Base-by-base conservation (phyloP, 1,140 invertebrate species). In the Drosophila subobscura region DNA sequence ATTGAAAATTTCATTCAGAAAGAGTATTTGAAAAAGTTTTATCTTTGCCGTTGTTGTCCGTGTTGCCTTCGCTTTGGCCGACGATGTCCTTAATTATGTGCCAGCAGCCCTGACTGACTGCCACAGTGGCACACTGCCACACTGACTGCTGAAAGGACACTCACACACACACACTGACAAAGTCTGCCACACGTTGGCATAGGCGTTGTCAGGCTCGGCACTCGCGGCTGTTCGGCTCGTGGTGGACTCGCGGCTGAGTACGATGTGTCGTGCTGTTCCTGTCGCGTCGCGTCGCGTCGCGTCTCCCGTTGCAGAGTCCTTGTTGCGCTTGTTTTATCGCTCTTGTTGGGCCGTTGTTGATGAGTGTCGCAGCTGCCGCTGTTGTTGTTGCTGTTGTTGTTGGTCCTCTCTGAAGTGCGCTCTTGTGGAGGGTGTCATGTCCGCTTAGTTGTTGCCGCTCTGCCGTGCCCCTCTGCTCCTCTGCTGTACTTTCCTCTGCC, bases 261-360 rank as follows among this genome's bases (percentile, higher is more conserved):
- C 72, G 80, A 79, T 86, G 80, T 85, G 81, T 85, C 81, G 86
- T 80, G 73, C 77, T 77, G 73, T 47, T 53, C 72, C 45, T 50
- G 47, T 14, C 6, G 25, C 7, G 50, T 14, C 25, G 44, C 25
- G 33, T 37, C 37, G 47, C 37, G 46, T 27, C 40, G 66, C 55
- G 72, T 50, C 80, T 85, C 81, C 73, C 68, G 73, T 70, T 75
- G 77, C 83, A 70, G 72, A 86, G 81, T 86, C 83, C 81, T 85
- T 85, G 81, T 85, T 85, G 81, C 81, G 81, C 81, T 86, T 86
- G 81, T 85, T 86, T 85, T 85, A 85, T 86, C 73, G 81, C 81
- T 66, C 72, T 85, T 86, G 77, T 85, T 74, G 72, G 81, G 60
- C 70, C 77, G 80, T 86, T 77, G 68, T 77, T 86, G 80, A 86